Evolutionary conservation across 2,797 vertebrate species (phyloP).

Genomic region (Eutrigla gurnardus): DNA sequence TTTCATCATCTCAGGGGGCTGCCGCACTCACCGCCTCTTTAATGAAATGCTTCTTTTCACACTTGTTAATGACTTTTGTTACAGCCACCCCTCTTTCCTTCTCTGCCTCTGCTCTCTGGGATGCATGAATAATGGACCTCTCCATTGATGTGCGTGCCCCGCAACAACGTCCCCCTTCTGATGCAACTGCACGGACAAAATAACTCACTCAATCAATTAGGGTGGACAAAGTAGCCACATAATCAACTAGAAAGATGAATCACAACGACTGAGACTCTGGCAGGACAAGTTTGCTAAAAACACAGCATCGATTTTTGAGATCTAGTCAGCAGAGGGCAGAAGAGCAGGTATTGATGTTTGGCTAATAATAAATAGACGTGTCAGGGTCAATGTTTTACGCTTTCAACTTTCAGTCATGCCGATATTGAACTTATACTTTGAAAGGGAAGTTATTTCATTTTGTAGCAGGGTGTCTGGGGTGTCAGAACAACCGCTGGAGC

Average conservation of each 20-base stretch:
- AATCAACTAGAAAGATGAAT: slow-evolving; percentile 12
- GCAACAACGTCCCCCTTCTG: slow-evolving; percentile 42
- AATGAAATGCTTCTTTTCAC: slow-evolving; percentile 58
- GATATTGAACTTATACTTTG: background rate
- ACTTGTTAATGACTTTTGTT: slow-evolving; percentile 71
- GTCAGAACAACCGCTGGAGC: background rate
- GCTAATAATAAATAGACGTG: background rate
- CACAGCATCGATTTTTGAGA: background rate
- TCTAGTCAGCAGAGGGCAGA: background rate
- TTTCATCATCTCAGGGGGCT: slow-evolving; percentile 51
- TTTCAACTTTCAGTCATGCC: background rate
- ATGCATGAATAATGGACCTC: slow-evolving; percentile 54
- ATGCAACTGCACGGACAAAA: slow-evolving; percentile 14
- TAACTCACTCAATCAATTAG: slow-evolving; percentile 35
- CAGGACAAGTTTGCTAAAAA: background rate
- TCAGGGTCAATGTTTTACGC: background rate
- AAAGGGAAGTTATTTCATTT: slow-evolving; percentile 1
- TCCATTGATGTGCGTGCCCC: slow-evolving; percentile 27
- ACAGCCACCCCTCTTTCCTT: slow-evolving; percentile 17
- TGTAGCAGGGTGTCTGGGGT: background rate
- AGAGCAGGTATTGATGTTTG: background rate
- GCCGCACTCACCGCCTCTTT: slow-evolving; percentile 34
- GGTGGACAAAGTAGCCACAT: slow-evolving; percentile 16
- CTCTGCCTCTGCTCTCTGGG: slow-evolving; percentile 29
- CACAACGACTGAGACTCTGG: slow-evolving; percentile 1